Base-by-base conservation (phyloP, 30 jellyfish, hydroid and myxozoan species). In the Hydractinia symbiolongicarpus region DNA sequence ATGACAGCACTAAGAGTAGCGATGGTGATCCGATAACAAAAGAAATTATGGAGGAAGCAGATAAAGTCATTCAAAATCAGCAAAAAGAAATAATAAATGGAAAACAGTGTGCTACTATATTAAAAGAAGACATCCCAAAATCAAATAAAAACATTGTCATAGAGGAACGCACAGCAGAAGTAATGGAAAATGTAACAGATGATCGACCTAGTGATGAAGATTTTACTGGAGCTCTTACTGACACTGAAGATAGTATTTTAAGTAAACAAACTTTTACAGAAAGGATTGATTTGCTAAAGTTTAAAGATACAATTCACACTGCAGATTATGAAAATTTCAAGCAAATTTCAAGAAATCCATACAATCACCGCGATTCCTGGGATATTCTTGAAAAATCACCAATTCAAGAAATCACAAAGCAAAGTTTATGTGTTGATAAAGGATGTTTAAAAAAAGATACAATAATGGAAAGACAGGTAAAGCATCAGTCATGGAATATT, bases 401-500 rank as follows among this genome's bases (percentile, higher is more conserved):
- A 50, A 49, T 19, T 19, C 55, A 71, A 4, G 9, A 30, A 71
- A 8, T 8, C n/a, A n/a, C 68, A n/a, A 15, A 19, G 60, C 40
- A 71, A 20, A 71, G 51, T 7, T n/a, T n/a, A 14, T 30, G 40
- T 7, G n/a, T 71, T 50, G 80, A 71, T 55, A 8, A 71, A 8
- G 80, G 80, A 9, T 49, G 30, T 30, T 53, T 71, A 19, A 19
- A 71, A 50, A 0, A 67, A 71, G 4, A 13, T 20, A 0, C 80
- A 19, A 6, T 20, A 30, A 67, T 0, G 7, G 51, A 9, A 9
- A 30, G 80, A 20, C 40, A 49, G 40, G 13, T 4, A 19, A 71
- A 71, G 51, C 80, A 71, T 71, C 68, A 20, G 5, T 71, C 87
- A 53, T 79, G 84, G 87, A 68, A 79, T 56, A 79, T 79, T 21